Conservation (phyloP, 2,888 invertebrate genomes). For the Helobdella robusta region DNA sequence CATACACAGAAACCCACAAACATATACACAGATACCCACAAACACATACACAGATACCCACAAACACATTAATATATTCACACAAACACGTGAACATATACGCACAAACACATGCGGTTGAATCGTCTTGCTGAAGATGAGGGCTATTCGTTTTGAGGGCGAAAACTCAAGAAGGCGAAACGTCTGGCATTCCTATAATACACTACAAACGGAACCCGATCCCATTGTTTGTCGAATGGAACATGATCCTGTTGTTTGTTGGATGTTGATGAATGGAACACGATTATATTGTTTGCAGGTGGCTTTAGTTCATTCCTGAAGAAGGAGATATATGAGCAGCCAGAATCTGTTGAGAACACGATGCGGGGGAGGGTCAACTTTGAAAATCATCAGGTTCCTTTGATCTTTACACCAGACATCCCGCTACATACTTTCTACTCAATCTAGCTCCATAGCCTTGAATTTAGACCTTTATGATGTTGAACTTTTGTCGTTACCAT, state of each 20-base stretch:
- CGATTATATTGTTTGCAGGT: slow-evolving; percentile 50
- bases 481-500: too few relatives aligned
- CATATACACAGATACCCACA: neutral
- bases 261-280: neutral
- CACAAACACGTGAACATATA: neutral
- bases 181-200: too few relatives aligned
- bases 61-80: neutral
- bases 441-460: too few relatives aligned
- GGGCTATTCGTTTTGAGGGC: too few relatives aligned
- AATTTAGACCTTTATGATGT: too few relatives aligned
- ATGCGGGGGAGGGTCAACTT: slow-evolving; percentile 97
- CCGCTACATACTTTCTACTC: too few relatives aligned
- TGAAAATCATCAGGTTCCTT: too few relatives aligned
- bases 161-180: too few relatives aligned
- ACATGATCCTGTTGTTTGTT: neutral
- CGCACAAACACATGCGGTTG: too few relatives aligned
- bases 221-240: neutral
- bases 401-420: too few relatives aligned
- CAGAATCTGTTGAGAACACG: slow-evolving; percentile 95
- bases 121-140: too few relatives aligned
- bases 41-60: neutral
- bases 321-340: slow-evolving; percentile 99
- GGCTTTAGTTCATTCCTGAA: slow-evolving; percentile 99
- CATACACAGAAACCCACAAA: neutral
- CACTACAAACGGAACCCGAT: too few relatives aligned